phyloP scores from a whole-genome alignment of 1,140 invertebrate genomes.

The Oedothorax gibbosus region DNA sequence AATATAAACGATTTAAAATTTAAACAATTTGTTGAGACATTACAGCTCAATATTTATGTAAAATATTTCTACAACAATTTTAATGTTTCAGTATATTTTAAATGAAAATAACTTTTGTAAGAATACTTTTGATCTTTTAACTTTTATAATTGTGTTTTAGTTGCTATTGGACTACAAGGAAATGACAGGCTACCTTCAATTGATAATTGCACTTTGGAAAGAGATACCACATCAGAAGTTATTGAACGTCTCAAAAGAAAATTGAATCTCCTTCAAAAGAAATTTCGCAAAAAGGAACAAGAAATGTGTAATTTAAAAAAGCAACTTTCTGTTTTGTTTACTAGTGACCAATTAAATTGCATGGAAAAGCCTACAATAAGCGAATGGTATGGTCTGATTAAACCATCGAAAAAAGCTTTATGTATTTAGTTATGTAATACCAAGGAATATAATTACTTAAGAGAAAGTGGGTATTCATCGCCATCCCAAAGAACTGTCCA shows the following conservation, averaged over 20 bases:
- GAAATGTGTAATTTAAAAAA: not conserved
- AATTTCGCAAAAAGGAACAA: not conserved
- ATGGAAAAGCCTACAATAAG: not conserved
- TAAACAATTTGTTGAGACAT: too few species aligned
- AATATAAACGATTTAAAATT: not conserved
- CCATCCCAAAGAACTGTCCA: not conserved
- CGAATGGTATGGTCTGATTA: slow-evolving; percentile 9
- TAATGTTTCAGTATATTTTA: not conserved
- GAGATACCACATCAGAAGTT: not conserved
- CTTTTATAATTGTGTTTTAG: slow-evolving; percentile 17
- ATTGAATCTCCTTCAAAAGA: slow-evolving; percentile 1
- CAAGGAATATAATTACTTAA: slow-evolving; percentile 20
- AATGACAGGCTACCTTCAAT: not conserved
- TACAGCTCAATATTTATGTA: too few species aligned
- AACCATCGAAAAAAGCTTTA: slow-evolving; percentile 10
- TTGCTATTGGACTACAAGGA: not conserved
- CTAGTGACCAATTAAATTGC: not conserved
- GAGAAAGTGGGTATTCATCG: slow-evolving; percentile 2
- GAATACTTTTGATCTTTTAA: too few species aligned
- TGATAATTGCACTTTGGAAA: not conserved
- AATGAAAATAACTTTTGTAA: too few species aligned
- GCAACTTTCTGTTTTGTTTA: not conserved
- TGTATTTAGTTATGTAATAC: not conserved
- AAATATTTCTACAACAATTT: not conserved
- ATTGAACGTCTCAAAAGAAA: not conserved